phyloP scores from a whole-genome alignment of 2,888 invertebrate species.

The Ariolimax columbianus region DNA sequence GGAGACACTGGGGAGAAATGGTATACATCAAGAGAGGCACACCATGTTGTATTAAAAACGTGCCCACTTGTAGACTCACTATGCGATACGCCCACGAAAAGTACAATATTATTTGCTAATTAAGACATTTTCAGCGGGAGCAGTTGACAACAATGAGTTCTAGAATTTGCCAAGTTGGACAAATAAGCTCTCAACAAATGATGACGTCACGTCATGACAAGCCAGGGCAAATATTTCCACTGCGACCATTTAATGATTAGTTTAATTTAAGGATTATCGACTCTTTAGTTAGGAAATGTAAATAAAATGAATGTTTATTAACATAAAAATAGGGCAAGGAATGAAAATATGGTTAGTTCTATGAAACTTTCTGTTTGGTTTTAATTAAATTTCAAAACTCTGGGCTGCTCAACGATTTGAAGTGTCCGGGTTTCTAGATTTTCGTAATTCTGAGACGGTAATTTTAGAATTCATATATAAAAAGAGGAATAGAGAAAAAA shows the following conservation, averaged over 20 bases:
- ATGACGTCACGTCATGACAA: background rate
- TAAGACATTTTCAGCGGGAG: no score
- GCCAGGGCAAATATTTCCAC: background rate
- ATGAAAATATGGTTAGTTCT: background rate
- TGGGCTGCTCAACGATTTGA: no score
- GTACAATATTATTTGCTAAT: no score
- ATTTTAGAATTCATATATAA: no score
- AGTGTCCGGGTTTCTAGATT: no score
- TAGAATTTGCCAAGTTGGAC: background rate
- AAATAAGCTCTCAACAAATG: background rate
- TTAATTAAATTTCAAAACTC: slow-evolving; percentile 1
- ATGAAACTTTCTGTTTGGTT: background rate
- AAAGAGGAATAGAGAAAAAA: no score
- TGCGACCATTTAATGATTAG: background rate
- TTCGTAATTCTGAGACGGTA: no score
- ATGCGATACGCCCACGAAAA: no score
- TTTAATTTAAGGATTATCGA: slow-evolving; percentile 1
- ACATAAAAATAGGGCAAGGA: background rate
- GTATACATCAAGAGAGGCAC: no score
- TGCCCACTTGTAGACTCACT: no score
- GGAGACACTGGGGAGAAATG: no score
- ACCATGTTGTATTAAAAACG: no score
- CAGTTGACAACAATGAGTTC: background rate
- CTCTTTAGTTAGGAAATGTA: background rate
- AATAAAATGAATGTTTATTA: background rate